phyloP scores from a whole-genome alignment of 2,113 vertebrate species.

The Rhea americana region DNA sequence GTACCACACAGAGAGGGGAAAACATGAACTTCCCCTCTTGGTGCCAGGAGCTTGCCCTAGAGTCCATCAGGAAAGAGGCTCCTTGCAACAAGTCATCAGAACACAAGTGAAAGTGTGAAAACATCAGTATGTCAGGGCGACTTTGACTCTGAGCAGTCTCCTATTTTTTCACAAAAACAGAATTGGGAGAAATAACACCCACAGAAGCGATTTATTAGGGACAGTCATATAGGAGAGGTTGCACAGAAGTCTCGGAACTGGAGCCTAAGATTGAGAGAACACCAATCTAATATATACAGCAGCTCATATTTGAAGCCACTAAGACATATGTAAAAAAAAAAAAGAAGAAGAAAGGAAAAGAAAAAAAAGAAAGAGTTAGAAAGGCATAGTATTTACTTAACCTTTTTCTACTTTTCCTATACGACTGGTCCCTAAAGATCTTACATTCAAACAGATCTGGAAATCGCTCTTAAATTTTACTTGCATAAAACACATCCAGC shows the following conservation, averaged over 20 bases:
- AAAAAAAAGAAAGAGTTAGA: neutral
- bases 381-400: neutral
- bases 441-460: neutral
- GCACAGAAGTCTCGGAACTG: neutral
- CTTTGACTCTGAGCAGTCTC: neutral
- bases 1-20: neutral
- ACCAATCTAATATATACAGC: neutral
- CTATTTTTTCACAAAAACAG: neutral
- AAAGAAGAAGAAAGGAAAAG: too few species aligned
- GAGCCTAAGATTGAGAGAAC: neutral
- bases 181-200: neutral
- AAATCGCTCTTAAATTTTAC: neutral
- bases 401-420: neutral
- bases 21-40: accelerated
- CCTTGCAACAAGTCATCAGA: neutral
- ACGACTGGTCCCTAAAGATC: neutral
- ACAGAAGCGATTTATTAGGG: neutral
- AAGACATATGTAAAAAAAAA: neutral
- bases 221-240: neutral
- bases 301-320: neutral
- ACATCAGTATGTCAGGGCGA: accelerated
- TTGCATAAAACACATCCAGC: neutral
- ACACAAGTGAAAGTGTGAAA: accelerated
- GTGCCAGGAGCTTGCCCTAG: neutral
- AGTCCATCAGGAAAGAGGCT: neutral